A percentile compares a stretch with the other conserved stretches of the same genome.
These are phyloP conservation scores for Cataglyphis albicans DNA, from an alignment of 2,888 invertebrate species.

Conservation along the genomic window DNA sequence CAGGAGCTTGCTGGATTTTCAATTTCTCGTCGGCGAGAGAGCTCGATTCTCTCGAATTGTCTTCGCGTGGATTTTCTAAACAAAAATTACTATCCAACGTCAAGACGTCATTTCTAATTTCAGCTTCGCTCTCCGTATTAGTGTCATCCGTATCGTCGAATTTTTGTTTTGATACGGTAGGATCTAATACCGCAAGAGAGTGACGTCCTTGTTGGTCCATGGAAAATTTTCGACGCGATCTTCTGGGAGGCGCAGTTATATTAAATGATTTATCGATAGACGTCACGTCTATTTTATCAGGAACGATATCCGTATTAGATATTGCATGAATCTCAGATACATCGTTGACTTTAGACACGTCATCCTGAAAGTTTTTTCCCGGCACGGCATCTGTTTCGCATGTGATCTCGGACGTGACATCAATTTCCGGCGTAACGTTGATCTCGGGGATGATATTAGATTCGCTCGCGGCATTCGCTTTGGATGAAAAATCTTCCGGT, in stretches of 20 bases:
- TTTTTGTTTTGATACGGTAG: not conserved
- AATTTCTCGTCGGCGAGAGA: not conserved
- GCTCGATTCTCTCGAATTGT: not conserved
- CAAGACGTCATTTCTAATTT: not conserved
- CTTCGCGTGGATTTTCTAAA: not conserved
- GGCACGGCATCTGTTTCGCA: not conserved
- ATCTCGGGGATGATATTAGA: not conserved
- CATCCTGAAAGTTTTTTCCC: not conserved
- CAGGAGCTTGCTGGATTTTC: not conserved
- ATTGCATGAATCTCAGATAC: not conserved
- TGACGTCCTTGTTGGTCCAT: not conserved
- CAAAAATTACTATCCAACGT: not conserved
- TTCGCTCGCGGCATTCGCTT: not conserved
- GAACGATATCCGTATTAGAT: not conserved
- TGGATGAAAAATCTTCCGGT: not conserved
- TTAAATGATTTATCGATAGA: not conserved
- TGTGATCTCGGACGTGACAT: not conserved
- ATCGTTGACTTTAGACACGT: not conserved
- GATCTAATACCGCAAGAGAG: not conserved
- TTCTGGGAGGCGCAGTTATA: not conserved
- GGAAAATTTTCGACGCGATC: not conserved
- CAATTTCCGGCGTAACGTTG: conserved; percentile 10
- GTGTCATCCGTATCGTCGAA: not conserved
- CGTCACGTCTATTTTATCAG: not conserved
- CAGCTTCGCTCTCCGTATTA: not conserved